Base-by-base conservation (phyloP, 2,797 vertebrate genomes). In the Notolepis coatsorum region DNA sequence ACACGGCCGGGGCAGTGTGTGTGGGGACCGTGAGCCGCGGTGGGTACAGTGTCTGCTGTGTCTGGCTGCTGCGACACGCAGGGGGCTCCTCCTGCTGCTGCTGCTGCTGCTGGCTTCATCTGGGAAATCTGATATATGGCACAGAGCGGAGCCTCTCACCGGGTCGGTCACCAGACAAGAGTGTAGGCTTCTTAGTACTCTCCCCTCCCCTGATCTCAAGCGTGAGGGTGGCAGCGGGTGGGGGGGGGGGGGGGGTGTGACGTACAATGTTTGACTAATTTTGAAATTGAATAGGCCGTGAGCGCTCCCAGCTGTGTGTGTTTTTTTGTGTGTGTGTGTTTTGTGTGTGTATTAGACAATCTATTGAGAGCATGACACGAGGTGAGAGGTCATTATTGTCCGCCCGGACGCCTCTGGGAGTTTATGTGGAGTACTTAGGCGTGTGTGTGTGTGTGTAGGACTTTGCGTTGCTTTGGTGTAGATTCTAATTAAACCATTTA, bases 1-100 rank as follows among this genome's bases (percentile, higher is more conserved):
- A 83, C 24, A 18, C 35, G 31, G 49, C 50, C 52, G 39, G 63
- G 37, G 66, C 74, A 75, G 66, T 78, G 37, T 45, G 61, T 59
- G 63, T 78, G 27, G 18, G 6, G 4, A n/a, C n/a, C n/a, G n/a
- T n/a, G n/a, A n/a, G 28, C 9, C 15, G 24, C 41, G 46, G 24
- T 18, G 18, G 70, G 64, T 53, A 62, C 35, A 60, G 33, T 2
- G 12, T 68, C 68, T 47, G n/a, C n/a, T 12, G 61, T 51, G 60
- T 81, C 69, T 72, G 50, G 49, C 33, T 69, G 25, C 38, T 69
- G 25, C 38, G 52, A 58, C 48, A 58, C 24, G 46, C 45, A 69
- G 15, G 61, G n/a, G 54, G 30, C 39, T 59, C 45, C 49, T n/a
- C n/a, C n/a, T n/a, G n/a, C n/a, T n/a, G n/a, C n/a, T n/a, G n/a